Conservation (phyloP, 2,797 vertebrate species). For the Squalus acanthias region DNA sequence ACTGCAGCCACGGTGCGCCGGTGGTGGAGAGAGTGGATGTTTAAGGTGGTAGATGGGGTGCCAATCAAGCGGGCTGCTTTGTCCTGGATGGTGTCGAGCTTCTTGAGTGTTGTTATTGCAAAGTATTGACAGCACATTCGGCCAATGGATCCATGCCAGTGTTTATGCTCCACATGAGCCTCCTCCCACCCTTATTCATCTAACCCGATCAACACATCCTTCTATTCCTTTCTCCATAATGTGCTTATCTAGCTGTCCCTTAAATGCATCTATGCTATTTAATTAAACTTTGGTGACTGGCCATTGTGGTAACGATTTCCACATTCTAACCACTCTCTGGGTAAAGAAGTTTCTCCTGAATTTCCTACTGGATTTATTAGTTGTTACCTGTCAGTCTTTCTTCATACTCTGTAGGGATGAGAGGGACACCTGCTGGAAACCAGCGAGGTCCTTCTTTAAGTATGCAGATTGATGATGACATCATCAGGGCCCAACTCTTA, state of each 20-base stretch:
- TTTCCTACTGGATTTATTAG: neutral
- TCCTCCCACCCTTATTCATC: neutral
- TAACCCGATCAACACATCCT: neutral
- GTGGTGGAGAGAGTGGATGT: no score
- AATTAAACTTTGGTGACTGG: neutral
- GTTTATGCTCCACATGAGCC: neutral
- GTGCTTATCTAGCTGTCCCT: neutral
- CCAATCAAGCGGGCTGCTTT: no score
- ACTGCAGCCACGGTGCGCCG: no score
- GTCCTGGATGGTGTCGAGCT: no score
- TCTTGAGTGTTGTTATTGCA: neutral
- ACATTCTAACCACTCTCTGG: neutral
- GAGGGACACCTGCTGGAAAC: neutral
- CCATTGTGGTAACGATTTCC: neutral
- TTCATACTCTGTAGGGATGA: neutral
- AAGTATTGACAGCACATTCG: neutral
- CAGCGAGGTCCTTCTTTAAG: neutral
- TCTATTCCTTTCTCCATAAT: no score
- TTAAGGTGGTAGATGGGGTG: no score
- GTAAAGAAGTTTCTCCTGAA: neutral
- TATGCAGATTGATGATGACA: neutral
- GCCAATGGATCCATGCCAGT: neutral
- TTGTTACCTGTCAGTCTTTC: neutral
- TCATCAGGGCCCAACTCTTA: neutral
- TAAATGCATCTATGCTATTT: neutral